Percentiles rank a stretch among this genome's conserved stretches.
phyloP scores from a whole-genome alignment of 2,113 vertebrate genomes.

The Crypturellus undulatus region DNA sequence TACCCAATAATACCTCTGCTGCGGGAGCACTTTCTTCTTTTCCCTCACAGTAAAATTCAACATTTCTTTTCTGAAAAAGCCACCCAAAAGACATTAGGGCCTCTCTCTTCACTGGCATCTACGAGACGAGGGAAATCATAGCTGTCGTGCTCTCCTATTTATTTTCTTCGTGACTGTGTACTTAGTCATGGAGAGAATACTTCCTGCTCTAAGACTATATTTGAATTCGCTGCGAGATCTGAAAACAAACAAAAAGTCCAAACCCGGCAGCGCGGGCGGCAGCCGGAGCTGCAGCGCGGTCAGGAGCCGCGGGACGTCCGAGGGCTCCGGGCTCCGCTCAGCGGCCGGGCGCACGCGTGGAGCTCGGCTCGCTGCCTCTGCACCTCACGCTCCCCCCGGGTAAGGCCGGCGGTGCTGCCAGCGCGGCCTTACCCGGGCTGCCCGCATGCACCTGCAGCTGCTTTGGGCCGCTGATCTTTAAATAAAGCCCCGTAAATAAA shows the following conservation, averaged over 20 bases:
- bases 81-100: neutral
- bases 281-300: neutral
- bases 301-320: neutral
- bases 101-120: neutral
- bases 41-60: neutral
- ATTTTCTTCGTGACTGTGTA: conserved; percentile 9
- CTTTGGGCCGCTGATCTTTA: neutral
- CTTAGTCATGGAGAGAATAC: conserved; percentile 2
- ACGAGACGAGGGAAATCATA: neutral
- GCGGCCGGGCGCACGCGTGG: neutral
- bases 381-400: too few relatives aligned
- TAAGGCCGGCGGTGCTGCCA: neutral
- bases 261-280: neutral
- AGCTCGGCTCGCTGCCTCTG: neutral
- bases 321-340: neutral
- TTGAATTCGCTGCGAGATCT: conserved; percentile 14
- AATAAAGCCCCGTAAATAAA: neutral
- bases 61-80: neutral
- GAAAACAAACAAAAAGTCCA: conserved; percentile 31
- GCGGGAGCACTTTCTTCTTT: neutral
- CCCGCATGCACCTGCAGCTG: neutral
- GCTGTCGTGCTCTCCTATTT: conserved; percentile 5
- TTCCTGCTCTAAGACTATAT: conserved; percentile 14
- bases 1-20: neutral
- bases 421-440: neutral